Evolutionary conservation across 2,888 invertebrate genomes (phyloP), one percentile per base, ranked within the genome.

Genomic region (Minunthozetes semirufus): DNA sequence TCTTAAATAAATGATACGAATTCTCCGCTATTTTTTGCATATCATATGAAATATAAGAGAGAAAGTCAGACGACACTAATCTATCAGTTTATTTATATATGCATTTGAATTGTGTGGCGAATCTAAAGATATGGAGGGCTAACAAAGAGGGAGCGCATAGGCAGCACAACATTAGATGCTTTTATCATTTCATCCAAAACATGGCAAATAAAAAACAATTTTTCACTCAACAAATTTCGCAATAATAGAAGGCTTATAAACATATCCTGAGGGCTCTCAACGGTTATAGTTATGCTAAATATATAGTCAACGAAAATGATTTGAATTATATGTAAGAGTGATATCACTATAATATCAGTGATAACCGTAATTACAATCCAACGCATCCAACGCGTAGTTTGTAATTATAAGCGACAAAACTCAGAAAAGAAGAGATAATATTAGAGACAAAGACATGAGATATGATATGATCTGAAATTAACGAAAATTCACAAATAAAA

Each of bases 381-480:
- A 38, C 68, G 46, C 68, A 25, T 19, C 22, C 9, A 42, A 38
- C 68, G 46, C 68, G 68, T 68, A 19, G 46, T 68, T 68, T 42
- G 68, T 42, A 68, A 68, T 68, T 68, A 46, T 68, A 68, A 68
- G 33, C 68, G 68, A 68, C 68, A 68, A 38, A 68, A 68, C 19
- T 68, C 3, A 13, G 27, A 3, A 61, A 17, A 3, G 8, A 0
- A 5, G 19, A 42, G 68, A 68, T 68, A 68, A 68, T 46, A 42
- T 29, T 2, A 5, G 46, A 46, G 68, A 68, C 42, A 68, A 68
- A 68, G 42, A 68, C 68, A 42, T 15, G 42, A 68, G 42, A 42
- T 15, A 19, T 17, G 42, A 68, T 61, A 27, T 25, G 56, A 63
- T 22, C 19, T 25, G 27, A 59, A 59, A 59, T 27, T 59, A 27